Conservation (phyloP, 2,797 vertebrate species). For the Odontamblyopus rebecca region DNA sequence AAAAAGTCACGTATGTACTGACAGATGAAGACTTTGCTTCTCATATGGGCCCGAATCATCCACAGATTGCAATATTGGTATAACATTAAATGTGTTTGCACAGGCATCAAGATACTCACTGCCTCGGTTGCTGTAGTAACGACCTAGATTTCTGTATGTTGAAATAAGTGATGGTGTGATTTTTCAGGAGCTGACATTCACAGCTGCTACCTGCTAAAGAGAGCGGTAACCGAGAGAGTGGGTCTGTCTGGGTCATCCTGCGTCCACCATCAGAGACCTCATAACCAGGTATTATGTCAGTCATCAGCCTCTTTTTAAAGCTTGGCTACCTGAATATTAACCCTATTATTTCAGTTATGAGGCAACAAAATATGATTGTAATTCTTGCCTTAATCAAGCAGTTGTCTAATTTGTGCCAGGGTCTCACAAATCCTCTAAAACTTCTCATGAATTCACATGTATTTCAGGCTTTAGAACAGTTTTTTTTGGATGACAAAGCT, state of each 20-base stretch:
- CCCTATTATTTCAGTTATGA: background rate
- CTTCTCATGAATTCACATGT: too few species aligned
- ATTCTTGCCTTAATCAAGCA: too few species aligned
- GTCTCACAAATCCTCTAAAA: too few species aligned
- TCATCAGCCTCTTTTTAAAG: background rate
- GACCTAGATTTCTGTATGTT: slow-evolving; percentile 36
- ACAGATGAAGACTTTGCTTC: background rate
- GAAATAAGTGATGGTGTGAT: slow-evolving; percentile 25
- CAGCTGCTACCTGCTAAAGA: slow-evolving; percentile 19
- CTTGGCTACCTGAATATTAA: background rate
- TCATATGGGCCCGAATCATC: background rate
- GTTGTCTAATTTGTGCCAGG: too few species aligned
- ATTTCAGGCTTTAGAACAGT: background rate
- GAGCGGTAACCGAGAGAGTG: background rate
- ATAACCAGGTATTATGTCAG: background rate
- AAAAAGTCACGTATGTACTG: background rate
- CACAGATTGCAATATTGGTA: slow-evolving; percentile 1
- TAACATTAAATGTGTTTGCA: background rate
- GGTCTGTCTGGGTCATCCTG: background rate
- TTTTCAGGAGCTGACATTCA: slow-evolving; percentile 11
- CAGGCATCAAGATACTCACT: slow-evolving; percentile 18
- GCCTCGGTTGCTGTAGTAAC: slow-evolving; percentile 48
- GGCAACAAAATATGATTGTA: too few species aligned
- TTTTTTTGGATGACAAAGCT: background rate
- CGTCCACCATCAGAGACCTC: background rate